phyloP scores from a whole-genome alignment of 1,140 invertebrate genomes.

The Drosophila auraria region DNA sequence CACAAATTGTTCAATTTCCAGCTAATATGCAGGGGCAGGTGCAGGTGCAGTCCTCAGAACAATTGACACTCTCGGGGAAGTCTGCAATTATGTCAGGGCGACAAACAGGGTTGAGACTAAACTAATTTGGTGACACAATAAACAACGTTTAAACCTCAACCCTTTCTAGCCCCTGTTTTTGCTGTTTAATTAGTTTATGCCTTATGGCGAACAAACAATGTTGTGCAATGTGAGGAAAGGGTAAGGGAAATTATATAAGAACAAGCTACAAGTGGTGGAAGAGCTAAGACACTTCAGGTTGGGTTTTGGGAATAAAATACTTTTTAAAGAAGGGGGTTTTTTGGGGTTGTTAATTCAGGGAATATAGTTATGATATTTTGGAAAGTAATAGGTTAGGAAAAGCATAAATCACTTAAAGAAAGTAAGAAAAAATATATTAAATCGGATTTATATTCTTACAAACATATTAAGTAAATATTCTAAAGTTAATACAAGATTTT shows the following conservation, averaged over 20 bases:
- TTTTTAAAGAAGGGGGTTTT: background rate
- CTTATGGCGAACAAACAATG: constrained; percentile 30
- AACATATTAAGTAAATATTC: background rate
- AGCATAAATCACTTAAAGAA: background rate
- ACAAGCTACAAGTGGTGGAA: constrained; percentile 23
- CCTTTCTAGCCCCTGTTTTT: background rate
- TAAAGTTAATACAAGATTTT: background rate
- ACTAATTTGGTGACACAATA: constrained; percentile 55
- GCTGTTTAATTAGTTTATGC: constrained; percentile 47
- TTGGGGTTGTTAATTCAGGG: background rate
- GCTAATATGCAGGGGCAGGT: constrained; percentile 7
- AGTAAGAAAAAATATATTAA: no score
- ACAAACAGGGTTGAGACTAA: constrained; percentile 13
- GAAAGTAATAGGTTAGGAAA: background rate
- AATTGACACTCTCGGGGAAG: constrained; percentile 3
- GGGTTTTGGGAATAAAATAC: no score
- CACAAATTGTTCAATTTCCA: constrained; percentile 36
- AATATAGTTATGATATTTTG: no score
- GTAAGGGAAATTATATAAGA: constrained; percentile 19
- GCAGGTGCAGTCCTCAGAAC: background rate
- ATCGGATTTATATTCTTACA: background rate
- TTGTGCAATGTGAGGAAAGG: constrained; percentile 22
- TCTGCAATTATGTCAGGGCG: constrained; percentile 22
- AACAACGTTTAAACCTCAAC: constrained; percentile 29
- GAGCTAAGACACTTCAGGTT: background rate